Evolutionary conservation across 2,797 vertebrate species (phyloP).

Genomic region (Siniperca scherzeri): DNA sequence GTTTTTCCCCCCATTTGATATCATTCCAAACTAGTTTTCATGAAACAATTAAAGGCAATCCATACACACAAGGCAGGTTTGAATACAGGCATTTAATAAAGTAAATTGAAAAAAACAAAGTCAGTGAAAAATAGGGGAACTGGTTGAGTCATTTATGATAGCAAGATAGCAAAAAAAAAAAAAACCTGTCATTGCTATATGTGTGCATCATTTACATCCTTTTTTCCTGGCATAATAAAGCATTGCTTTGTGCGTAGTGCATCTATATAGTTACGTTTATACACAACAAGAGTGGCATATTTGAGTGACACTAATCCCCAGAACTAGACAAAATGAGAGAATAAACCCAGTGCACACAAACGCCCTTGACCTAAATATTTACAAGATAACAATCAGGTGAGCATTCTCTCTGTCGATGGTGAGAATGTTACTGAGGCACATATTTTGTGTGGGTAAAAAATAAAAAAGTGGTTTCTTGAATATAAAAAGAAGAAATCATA

Average conservation of each 20-base stretch:
- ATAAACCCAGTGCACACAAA: constrained; percentile 55
- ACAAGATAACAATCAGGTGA: constrained; percentile 64
- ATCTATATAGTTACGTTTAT: constrained; percentile 56
- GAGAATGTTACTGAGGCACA: constrained; percentile 80
- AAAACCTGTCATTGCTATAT: constrained; percentile 33
- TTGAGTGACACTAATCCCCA: constrained; percentile 74
- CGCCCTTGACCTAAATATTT: constrained; percentile 73
- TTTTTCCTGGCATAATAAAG: constrained; percentile 34
- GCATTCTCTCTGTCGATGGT: constrained; percentile 69
- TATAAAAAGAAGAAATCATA: constrained; percentile 67
- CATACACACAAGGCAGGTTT: constrained; percentile 36
- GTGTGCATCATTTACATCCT: constrained; percentile 50
- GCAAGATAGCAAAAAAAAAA: constrained; percentile 61
- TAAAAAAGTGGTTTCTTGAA: constrained; percentile 32
- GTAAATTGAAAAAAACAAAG: constrained; percentile 63
- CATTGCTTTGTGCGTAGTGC: constrained; percentile 50
- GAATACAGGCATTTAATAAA: constrained; percentile 79
- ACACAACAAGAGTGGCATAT: constrained; percentile 58
- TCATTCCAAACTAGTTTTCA: constrained; percentile 2
- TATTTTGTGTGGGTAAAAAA: constrained; percentile 59
- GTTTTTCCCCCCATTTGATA: constrained; percentile 1
- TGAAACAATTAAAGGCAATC: constrained; percentile 26
- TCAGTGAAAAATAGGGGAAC: background rate
- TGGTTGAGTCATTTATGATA: constrained; percentile 38
- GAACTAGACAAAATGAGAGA: constrained; percentile 64